Evolutionary conservation across 2,113 vertebrate genomes (phyloP), one percentile per base, ranked within the genome.

Genomic region (Nycticorax nycticorax): DNA sequence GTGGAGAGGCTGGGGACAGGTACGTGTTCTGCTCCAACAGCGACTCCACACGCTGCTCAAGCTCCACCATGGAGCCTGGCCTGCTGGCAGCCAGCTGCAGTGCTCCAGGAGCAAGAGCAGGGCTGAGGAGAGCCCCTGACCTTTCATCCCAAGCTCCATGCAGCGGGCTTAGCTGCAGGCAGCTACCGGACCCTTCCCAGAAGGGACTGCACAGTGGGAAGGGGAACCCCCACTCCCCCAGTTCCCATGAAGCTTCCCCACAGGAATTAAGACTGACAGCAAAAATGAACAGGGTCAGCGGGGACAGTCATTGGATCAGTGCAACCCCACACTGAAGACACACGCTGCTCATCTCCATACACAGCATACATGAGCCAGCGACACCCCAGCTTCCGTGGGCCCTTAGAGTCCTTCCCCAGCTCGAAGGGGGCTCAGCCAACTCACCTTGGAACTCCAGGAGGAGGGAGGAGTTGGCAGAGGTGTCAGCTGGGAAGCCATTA

Each of bases 361-460:
- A 27, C 0, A 39, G 45, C 30, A 28, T 2, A 26, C 10, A 3
- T 5, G 16, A 71, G 12, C 21, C 66, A 79, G 35, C 30, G 37
- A 39, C 16, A 13, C 17, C 17, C 21, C 43, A 52, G 17, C 15
- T 55, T 10, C 60, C 37, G 0, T 6, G n/a, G 23, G 12, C n/a
- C 33, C 22, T 39, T 16, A 3, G 22, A 48, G 23, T 30, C 30
- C 35, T 47, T 37, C 14, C 10, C 4, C 24, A 50, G 2, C 7
- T 17, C 7, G 10, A 33, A 67, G 14, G 4, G 8, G n/a, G 37
- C 48, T 73, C 35, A 41, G 47, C 33, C 53, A 67, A 85, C 98
- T 97, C 97, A 99, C 99, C 99, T 93, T 99, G 99, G 93, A 99
- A 99, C 97, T 99, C 99, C 96, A 99, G 98, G 64, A 99, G 98